phyloP scores from a whole-genome alignment of 2,113 vertebrate genomes.

The Gorsachius goisagi region DNA sequence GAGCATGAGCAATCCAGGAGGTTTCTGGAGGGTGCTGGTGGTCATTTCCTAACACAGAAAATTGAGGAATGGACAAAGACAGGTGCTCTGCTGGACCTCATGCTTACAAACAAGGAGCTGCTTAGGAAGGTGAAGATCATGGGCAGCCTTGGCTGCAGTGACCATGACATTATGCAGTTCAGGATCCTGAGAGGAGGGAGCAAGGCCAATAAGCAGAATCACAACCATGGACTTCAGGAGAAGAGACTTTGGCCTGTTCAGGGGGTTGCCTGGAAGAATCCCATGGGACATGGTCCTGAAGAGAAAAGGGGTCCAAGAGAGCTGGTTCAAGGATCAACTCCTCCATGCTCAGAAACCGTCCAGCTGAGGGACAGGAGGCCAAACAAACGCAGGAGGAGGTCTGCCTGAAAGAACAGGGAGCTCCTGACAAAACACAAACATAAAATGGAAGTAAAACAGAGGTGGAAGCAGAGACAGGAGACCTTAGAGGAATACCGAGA shows the following conservation, averaged over 20 bases:
- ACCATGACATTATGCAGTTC: neutral
- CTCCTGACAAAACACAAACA: neutral
- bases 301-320: neutral
- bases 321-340: neutral
- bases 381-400: neutral
- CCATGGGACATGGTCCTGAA: neutral
- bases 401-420: neutral
- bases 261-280: neutral
- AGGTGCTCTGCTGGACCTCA: neutral
- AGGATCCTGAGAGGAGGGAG: neutral
- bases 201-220: neutral
- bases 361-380: neutral
- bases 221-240: neutral
- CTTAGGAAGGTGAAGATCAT: fast-evolving
- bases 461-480: neutral
- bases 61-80: neutral
- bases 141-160: neutral
- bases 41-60: neutral
- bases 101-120: neutral
- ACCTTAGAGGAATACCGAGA: neutral
- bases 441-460: neutral
- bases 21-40: neutral
- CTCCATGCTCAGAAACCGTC: neutral
- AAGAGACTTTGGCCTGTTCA: neutral
- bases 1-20: neutral